phyloP scores from a whole-genome alignment of 2,888 invertebrate genomes.

The Cephus sareptanus region DNA sequence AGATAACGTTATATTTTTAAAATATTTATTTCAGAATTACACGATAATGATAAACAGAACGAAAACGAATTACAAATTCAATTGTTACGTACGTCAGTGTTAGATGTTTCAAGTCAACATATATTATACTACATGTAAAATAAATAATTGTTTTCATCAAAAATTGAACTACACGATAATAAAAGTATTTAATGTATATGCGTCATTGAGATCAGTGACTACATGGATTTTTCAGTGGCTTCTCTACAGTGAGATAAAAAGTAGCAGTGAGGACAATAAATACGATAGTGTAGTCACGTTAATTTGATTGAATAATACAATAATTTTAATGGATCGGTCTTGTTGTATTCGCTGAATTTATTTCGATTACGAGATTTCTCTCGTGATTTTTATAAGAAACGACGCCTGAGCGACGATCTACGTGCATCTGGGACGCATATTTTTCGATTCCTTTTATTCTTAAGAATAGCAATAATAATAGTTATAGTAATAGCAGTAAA shows the following conservation, averaged over 20 bases:
- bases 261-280: background rate
- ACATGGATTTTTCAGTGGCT: constrained; percentile 29
- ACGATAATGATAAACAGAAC: constrained; percentile 43
- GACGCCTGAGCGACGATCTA: background rate
- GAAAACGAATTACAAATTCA: constrained; percentile 27
- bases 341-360: background rate
- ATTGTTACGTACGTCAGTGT: constrained; percentile 26
- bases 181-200: constrained; percentile 32
- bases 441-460: constrained; percentile 27
- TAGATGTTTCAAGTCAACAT: constrained; percentile 28
- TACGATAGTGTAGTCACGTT: background rate
- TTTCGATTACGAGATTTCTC: background rate
- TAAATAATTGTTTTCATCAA: constrained; percentile 37
- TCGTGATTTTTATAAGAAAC: background rate
- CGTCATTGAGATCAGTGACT: constrained; percentile 29
- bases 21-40: constrained; percentile 60
- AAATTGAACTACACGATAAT: constrained; percentile 19
- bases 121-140: constrained; percentile 33
- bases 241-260: background rate
- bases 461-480: constrained; percentile 34
- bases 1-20: constrained; percentile 36
- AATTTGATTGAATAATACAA: background rate
- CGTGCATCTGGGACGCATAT: constrained; percentile 18
- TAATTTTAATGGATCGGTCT: background rate
- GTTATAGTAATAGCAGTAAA: constrained; percentile 38